Evolutionary conservation across 2,113 vertebrate species (phyloP).

Genomic region (Hemiprocne comata): DNA sequence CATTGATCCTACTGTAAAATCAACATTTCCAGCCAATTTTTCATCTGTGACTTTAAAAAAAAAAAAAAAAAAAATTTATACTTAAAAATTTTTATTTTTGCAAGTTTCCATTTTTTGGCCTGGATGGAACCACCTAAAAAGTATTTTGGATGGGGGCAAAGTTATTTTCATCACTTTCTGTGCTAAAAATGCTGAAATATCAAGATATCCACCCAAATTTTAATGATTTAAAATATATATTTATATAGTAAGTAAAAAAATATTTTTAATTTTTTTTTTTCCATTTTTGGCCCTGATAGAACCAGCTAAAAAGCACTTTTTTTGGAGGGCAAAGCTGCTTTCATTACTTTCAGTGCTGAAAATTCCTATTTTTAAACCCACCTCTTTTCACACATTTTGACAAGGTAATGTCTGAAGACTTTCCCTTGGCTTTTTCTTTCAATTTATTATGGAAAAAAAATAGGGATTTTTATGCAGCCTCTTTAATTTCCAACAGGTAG

Average conservation of each 20-base stretch:
- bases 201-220: not conserved
- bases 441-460: slow-evolving; percentile 52
- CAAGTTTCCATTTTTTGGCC: not conserved
- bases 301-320: not conserved
- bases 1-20: not conserved
- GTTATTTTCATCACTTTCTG: not conserved
- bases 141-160: not conserved
- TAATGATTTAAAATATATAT: not conserved
- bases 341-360: fast-evolving
- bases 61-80: too few species aligned
- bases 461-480: slow-evolving; percentile 42
- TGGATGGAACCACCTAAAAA: too few species aligned
- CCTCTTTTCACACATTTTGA: slow-evolving; percentile 28
- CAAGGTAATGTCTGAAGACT: slow-evolving; percentile 30
- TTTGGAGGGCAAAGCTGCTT: not conserved
- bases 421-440: not conserved
- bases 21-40: too few species aligned
- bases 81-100: too few species aligned
- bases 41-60: too few species aligned
- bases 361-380: not conserved
- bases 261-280: not conserved
- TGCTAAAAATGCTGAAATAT: not conserved
- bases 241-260: too few species aligned
- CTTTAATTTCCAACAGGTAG: slow-evolving; percentile 59
- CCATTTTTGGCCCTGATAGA: not conserved